Percentiles rank a stretch among this genome's conserved stretches.
These are phyloP conservation scores for Ostrea edulis DNA, from an alignment of 1,140 invertebrate species.

Conservation along the genomic window DNA sequence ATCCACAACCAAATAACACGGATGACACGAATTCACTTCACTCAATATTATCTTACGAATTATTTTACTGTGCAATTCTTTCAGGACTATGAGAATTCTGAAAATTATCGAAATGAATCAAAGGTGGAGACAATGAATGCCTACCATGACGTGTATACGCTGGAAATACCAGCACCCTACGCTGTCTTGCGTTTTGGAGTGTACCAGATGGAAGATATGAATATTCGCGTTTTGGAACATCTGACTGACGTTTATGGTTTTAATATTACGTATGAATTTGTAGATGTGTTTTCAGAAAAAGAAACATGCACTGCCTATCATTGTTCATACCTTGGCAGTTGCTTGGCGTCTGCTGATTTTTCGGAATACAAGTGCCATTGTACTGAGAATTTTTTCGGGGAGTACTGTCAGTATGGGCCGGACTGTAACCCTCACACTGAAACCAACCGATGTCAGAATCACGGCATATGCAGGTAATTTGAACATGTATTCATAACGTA, in stretches of 20 bases:
- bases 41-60: conserved; percentile 90
- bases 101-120: conserved; percentile 65
- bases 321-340: conserved; percentile 92
- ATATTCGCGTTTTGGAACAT: conserved; percentile 89
- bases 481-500: no score
- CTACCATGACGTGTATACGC: conserved; percentile 63
- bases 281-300: conserved; percentile 76
- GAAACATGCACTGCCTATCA: conserved; percentile 88
- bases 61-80: conserved; percentile 91
- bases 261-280: conserved; percentile 94
- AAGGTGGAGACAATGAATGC: conserved; percentile 78
- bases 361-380: conserved; percentile 80
- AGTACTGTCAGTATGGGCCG: conserved; percentile 78
- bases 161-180: conserved; percentile 86
- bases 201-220: conserved; percentile 87
- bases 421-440: conserved; percentile 76
- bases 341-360: conserved; percentile 86
- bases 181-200: conserved; percentile 89
- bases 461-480: conserved; percentile 77
- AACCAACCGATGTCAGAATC: conserved; percentile 77
- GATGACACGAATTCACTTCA: conserved; percentile 90
- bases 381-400: conserved; percentile 77
- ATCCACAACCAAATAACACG: conserved; percentile 85
- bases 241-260: conserved; percentile 93
- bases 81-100: conserved; percentile 77